Base-by-base conservation (phyloP, 2,888 invertebrate species). In the Polydesmus complanatus region DNA sequence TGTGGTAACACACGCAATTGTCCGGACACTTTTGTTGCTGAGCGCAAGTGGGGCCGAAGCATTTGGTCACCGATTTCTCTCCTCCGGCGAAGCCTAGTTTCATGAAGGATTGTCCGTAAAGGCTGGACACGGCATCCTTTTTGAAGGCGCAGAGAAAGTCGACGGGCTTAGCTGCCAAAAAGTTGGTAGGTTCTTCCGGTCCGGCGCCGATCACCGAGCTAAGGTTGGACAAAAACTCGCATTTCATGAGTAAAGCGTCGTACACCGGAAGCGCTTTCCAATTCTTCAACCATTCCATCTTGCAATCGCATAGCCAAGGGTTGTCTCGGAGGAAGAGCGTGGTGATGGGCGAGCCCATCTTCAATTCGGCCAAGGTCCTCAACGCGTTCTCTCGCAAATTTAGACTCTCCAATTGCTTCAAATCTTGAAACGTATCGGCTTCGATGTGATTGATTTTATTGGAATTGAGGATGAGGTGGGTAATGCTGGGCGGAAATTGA, bases 301-400 rank as follows among this genome's bases (percentile, higher is more conserved):
- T 3, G 25, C 59, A 59, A 37, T 59, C 59, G 22, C 59, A 59
- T 8, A 54, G 14, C 59, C 59, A 59, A 19, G 59, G 59, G 27
- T 59, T 59, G 14, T 53, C 53, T 14, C 19, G 3, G 5, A 51
- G 22, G 22, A 26, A 18, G 3, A 59, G 53, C 3, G 3, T 59
- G 18, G 53, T 47, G n/a, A 18, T 54, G n/a, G 53, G 11, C 14
- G 19, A 26, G 14, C 23, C 37, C 19, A 59, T 1, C n/a, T 26
- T 54, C 59, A 54, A 19, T 19, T 22, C 25, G 18, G 54, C 27
- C 47, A 59, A 21, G 18, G 23, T 23, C 5, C 21, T 23, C 51
- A 58, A 51, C 19, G 27, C 23, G 27, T 58, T 58, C 18, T n/a
- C 25, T 47, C n/a, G 22, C 21, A 58, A 50, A 3, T 11, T 5